phyloP scores from a whole-genome alignment of 2,797 vertebrate species.

The Schizopygopsis pylzovi region DNA sequence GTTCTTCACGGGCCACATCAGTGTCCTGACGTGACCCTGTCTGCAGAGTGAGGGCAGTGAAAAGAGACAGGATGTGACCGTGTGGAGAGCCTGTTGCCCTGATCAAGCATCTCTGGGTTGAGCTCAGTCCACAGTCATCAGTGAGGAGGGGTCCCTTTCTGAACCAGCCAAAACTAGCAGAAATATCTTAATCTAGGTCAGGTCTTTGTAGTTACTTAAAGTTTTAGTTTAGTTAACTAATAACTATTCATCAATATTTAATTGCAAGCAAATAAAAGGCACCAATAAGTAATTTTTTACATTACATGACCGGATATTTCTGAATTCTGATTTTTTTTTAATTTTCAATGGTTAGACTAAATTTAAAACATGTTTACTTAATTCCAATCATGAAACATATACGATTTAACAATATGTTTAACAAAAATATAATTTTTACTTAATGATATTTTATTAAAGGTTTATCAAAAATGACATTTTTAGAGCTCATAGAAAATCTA shows the following conservation, averaged over 20 bases:
- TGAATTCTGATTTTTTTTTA: too few species aligned
- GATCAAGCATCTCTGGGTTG: neutral
- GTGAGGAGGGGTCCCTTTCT: neutral
- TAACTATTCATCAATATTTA: neutral
- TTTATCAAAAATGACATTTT: too few species aligned
- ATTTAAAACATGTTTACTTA: too few species aligned
- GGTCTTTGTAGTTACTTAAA: neutral
- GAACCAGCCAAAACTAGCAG: neutral
- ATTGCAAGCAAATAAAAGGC: too few species aligned
- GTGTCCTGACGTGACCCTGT: neutral
- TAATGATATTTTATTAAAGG: too few species aligned
- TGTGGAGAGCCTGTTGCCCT: neutral
- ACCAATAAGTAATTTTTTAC: too few species aligned
- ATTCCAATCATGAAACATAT: too few species aligned
- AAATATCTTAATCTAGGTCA: neutral
- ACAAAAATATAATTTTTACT: too few species aligned
- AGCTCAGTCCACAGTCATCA: neutral
- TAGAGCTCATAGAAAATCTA: too few species aligned
- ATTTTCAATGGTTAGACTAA: too few species aligned
- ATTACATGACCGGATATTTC: too few species aligned
- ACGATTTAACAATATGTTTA: too few species aligned
- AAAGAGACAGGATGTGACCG: neutral
- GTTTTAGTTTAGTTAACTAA: neutral
- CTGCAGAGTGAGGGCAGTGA: slow-evolving; percentile 16
- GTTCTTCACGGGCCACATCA: neutral